Base-by-base conservation (phyloP, 2,888 invertebrate species). In the Archaeoteleia sp. region DNA sequence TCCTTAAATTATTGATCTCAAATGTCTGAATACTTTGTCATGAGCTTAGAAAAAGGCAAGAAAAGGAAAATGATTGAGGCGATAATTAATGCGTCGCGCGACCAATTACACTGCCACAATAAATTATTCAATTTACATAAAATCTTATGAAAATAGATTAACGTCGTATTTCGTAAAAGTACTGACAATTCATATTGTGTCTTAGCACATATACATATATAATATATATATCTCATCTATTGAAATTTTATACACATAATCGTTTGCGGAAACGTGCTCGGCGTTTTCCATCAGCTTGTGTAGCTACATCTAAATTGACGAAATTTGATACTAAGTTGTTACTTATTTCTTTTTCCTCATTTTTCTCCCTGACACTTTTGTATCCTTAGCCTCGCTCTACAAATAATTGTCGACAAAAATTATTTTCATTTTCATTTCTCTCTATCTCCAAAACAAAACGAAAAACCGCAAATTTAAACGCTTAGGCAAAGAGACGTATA, bases 201-300 rank as follows among this genome's bases (percentile, higher is more conserved):
- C 74, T 72, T 75, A 75, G 75, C 73, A 78, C 77, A 78, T 74
- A 72, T 78, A 79, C 77, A 76, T 74, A 78, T 77, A 35, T 43
- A 57, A 49, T 62, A 57, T 65, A 57, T 63, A 49, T 53, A 51
- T 58, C 45, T 65, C 57, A 48, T 76, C 71, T 79, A 78, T 71
- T 73, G 70, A 71, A 75, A 70, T 75, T 73, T 73, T 74, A 76
- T 71, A 68, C 65, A 63, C 63, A 5, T 20, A 20, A 14, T 68
- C 55, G 57, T 70, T 75, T 58, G 46, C 10, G 32, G 32, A 32
- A 10, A 10, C 12, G 32, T 7, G 1, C 32, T 32, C 10, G 32
- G 10, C 9, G 12, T 10, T 10, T 32, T 12, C 32, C 32, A 32
- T 29, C 37, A 62, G 55, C 68, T 46, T 67, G 42, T 68, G 62